Percentiles rank a stretch among this genome's conserved stretches.
These are phyloP conservation scores for Sebastiscus albofasciatus DNA, from an alignment of 2,797 vertebrate species.

Conservation along the genomic window DNA sequence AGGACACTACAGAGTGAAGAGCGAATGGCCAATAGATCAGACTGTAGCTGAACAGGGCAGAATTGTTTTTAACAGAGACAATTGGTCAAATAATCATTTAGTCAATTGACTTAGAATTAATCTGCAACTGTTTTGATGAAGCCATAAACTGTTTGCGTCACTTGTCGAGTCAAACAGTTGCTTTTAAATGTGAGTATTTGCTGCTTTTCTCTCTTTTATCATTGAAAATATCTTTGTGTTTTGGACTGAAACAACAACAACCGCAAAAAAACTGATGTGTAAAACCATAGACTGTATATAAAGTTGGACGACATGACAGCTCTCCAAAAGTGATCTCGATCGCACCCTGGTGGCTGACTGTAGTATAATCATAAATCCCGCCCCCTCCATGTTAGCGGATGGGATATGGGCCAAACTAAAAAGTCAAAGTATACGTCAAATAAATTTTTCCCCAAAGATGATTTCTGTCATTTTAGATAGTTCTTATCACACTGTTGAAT, in stretches of 20 bases:
- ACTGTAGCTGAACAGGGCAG: neutral
- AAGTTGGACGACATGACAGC: too few species aligned
- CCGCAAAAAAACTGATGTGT: accelerated
- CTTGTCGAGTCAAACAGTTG: neutral
- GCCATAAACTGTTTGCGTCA: neutral
- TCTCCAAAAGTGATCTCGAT: too few species aligned
- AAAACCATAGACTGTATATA: too few species aligned
- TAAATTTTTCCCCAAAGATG: accelerated
- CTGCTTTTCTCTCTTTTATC: neutral
- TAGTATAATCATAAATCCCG: too few species aligned
- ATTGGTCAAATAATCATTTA: neutral
- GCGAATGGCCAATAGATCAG: neutral
- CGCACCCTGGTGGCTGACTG: too few species aligned
- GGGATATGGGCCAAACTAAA: too few species aligned
- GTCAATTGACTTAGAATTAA: neutral
- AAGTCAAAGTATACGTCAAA: too few species aligned
- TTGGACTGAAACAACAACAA: neutral
- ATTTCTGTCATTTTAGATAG: too few species aligned
- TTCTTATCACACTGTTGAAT: too few species aligned
- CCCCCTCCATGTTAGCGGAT: too few species aligned
- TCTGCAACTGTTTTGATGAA: neutral
- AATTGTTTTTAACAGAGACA: neutral
- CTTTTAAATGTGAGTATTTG: neutral
- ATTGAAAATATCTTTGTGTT: neutral
- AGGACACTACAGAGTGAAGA: neutral